Evolutionary conservation across 2,797 vertebrate genomes (phyloP).

Genomic region (Pseudochirops corinnae): DNA sequence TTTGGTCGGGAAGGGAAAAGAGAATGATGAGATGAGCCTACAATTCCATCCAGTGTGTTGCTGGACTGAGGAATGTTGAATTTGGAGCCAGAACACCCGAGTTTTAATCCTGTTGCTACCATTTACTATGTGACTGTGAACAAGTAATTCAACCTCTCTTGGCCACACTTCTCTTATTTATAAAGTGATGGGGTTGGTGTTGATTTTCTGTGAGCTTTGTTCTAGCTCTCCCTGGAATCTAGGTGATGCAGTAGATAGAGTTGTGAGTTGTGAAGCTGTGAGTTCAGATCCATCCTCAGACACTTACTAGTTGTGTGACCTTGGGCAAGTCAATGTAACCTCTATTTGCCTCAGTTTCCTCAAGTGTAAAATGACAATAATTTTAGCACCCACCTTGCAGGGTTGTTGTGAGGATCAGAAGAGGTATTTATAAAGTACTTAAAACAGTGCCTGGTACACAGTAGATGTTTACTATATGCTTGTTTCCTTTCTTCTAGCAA

Average conservation of each 20-base stretch:
- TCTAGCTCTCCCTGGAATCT: background rate
- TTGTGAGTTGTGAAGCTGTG: too few relatives aligned
- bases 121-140: background rate
- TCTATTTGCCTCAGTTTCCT: background rate
- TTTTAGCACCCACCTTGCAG: background rate
- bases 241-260: too few relatives aligned
- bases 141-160: background rate
- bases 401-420: background rate
- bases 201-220: background rate
- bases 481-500: too few relatives aligned
- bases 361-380: background rate
- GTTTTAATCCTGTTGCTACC: background rate
- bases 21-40: background rate
- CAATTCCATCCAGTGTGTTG: background rate
- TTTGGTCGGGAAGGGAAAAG: background rate
- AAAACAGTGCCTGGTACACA: background rate
- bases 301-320: background rate
- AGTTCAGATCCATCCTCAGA: too few relatives aligned
- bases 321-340: background rate
- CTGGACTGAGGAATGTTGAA: background rate
- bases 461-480: too few relatives aligned
- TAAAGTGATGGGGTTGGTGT: background rate
- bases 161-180: background rate
- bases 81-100: background rate
- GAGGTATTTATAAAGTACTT: background rate